Conservation (phyloP, 2,888 invertebrate species). For the Ophioninae sp. region DNA sequence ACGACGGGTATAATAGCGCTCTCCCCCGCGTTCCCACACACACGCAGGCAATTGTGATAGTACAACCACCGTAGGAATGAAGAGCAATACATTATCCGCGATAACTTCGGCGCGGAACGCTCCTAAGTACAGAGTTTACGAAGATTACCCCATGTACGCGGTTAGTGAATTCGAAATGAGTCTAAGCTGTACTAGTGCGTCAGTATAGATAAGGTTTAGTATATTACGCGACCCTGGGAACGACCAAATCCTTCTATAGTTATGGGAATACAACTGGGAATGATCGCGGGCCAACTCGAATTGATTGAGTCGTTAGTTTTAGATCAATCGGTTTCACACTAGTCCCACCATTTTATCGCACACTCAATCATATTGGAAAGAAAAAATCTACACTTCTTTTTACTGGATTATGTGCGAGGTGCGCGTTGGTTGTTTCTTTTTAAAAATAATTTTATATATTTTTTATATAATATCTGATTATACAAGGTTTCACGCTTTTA, state of each 20-base stretch:
- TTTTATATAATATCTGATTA: too few relatives aligned
- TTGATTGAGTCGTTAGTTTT: background rate
- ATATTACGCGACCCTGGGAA: slow-evolving; percentile 41
- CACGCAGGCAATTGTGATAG: slow-evolving; percentile 37
- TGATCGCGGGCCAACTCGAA: slow-evolving; percentile 11
- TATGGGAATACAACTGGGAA: slow-evolving; percentile 6
- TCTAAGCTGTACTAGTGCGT: slow-evolving; percentile 50
- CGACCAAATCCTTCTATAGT: slow-evolving; percentile 15
- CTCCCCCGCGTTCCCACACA: background rate
- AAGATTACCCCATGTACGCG: slow-evolving; percentile 58
- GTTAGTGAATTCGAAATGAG: slow-evolving; percentile 60
- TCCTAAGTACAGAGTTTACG: slow-evolving; percentile 58
- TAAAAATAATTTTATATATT: too few relatives aligned
- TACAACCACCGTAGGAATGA: slow-evolving; percentile 45
- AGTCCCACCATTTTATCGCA: too few relatives aligned
- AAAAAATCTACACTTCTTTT: too few relatives aligned
- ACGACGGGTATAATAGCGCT: slow-evolving; percentile 56
- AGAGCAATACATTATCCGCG: slow-evolving; percentile 59
- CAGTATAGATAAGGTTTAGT: slow-evolving; percentile 52
- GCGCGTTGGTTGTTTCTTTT: too few relatives aligned
- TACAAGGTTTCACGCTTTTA: too few relatives aligned
- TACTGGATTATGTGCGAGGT: too few relatives aligned
- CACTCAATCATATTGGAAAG: too few relatives aligned
- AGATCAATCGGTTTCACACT: background rate
- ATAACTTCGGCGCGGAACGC: slow-evolving; percentile 54